These are phyloP conservation scores for Blera fallax DNA, from an alignment of 2,888 invertebrate species.

Conservation along the genomic window DNA sequence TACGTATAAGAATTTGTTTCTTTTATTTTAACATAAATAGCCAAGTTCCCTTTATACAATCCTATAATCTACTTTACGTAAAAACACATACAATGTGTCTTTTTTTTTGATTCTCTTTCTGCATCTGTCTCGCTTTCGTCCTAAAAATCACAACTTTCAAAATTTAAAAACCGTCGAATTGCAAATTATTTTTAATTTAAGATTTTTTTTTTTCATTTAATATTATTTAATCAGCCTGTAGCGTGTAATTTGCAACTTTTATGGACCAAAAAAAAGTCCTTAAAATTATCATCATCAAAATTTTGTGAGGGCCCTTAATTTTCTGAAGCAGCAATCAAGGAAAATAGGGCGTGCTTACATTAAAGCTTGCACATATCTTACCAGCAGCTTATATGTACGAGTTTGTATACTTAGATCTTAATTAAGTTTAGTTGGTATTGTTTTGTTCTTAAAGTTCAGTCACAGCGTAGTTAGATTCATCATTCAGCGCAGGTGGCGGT, in stretches of 20 bases:
- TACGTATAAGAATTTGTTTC: background rate
- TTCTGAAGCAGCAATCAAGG: constrained; percentile 66
- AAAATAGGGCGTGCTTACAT: constrained; percentile 40
- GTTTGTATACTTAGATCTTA: background rate
- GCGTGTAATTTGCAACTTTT: constrained; percentile 65
- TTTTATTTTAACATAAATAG: background rate
- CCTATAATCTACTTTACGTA: constrained; percentile 1
- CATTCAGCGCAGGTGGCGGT: constrained; percentile 80
- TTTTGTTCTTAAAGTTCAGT: constrained; percentile 79
- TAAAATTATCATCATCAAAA: constrained; percentile 36
- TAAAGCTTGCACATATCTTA: constrained; percentile 34
- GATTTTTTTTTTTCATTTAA: constrained; percentile 42
- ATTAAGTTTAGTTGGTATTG: constrained; percentile 3
- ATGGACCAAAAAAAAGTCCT: constrained; percentile 5
- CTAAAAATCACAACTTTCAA: constrained; percentile 57
- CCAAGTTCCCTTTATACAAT: constrained; percentile 41
- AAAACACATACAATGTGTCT: constrained; percentile 28
- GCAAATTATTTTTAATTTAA: constrained; percentile 64
- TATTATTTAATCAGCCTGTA: constrained; percentile 75
- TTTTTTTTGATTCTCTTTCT: constrained; percentile 54
- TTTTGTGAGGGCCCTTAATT: constrained; percentile 26
- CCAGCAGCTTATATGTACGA: constrained; percentile 40
- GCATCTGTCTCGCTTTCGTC: background rate
- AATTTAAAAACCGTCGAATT: constrained; percentile 41
- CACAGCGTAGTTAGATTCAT: constrained; percentile 82